Percentiles rank a stretch among this genome's conserved stretches.
phyloP scores from a whole-genome alignment of 2,888 invertebrate species.

The Drosophila buzzatii region DNA sequence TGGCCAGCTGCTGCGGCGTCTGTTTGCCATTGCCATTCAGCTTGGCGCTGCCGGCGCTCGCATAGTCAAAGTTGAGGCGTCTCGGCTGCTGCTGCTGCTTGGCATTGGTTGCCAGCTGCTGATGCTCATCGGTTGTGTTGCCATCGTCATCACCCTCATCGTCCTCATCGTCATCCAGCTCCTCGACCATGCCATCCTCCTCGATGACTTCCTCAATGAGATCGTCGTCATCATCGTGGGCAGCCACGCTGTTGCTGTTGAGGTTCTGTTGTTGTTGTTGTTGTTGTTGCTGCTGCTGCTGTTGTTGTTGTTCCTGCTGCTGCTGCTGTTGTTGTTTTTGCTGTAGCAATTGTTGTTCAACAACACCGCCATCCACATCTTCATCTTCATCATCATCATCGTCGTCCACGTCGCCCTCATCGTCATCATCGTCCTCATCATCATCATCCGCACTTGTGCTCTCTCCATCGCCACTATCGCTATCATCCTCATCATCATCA shows the following conservation, averaged over 20 bases:
- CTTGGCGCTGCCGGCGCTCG: conserved; percentile 23
- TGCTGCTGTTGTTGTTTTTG: conserved; percentile 28
- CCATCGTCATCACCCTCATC: conserved; percentile 49
- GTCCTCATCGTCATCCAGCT: conserved; percentile 50
- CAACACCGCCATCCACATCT: conserved; percentile 41
- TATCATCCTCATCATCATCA: conserved; percentile 49
- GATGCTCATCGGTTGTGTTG: conserved; percentile 4
- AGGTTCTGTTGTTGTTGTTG: conserved; percentile 13
- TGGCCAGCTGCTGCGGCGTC: conserved; percentile 11
- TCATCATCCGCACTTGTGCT: conserved; percentile 41
- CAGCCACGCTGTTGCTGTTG: conserved; percentile 14
- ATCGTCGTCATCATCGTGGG: conserved; percentile 53
- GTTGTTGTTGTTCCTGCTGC: conserved; percentile 10
- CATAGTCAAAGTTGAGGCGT: conserved; percentile 23
- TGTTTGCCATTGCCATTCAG: conserved; percentile 44
- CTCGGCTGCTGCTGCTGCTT: not conserved
- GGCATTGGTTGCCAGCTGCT: not conserved
- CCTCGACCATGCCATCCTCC: conserved; percentile 56
- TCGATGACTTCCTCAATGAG: conserved; percentile 60
- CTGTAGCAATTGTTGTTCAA: conserved; percentile 21
- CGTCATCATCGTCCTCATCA: conserved; percentile 49
- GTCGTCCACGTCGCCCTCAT: conserved; percentile 44
- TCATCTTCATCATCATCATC: conserved; percentile 53
- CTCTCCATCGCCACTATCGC: conserved; percentile 51
- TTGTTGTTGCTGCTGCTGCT: conserved; percentile 12